phyloP scores from a whole-genome alignment of 2,113 vertebrate genomes.

The Aramus guarauna region DNA sequence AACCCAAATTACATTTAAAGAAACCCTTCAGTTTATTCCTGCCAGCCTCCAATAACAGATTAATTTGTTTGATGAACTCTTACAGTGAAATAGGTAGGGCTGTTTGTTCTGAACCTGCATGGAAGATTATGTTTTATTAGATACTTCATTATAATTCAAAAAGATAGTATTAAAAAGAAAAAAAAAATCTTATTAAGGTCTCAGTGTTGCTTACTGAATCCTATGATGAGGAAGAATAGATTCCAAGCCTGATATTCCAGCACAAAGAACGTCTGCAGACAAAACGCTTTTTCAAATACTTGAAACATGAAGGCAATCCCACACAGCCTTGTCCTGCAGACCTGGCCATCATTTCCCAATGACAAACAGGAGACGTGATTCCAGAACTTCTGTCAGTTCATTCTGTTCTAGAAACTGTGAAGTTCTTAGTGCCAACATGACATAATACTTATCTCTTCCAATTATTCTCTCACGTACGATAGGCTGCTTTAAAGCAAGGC shows the following conservation, averaged over 20 bases:
- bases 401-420: too few species aligned
- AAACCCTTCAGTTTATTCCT: neutral
- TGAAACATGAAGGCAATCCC: neutral
- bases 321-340: neutral
- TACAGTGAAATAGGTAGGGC: neutral
- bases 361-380: neutral
- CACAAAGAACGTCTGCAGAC: neutral
- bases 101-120: neutral
- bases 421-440: neutral
- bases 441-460: neutral
- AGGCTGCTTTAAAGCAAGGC: neutral
- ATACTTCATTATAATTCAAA: neutral
- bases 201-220: neutral
- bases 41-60: neutral
- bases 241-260: neutral
- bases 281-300: neutral
- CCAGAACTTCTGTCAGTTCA: too few species aligned
- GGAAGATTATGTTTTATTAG: neutral
- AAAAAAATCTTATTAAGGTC: neutral
- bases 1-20: neutral
- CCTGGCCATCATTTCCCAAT: neutral
- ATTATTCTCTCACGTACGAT: neutral
- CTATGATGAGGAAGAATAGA: neutral
- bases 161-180: neutral
- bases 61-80: neutral